A percentile compares a stretch with the other conserved stretches of the same genome.
phyloP scores from a whole-genome alignment of 2,797 vertebrate genomes.

The Hirundo rustica region DNA sequence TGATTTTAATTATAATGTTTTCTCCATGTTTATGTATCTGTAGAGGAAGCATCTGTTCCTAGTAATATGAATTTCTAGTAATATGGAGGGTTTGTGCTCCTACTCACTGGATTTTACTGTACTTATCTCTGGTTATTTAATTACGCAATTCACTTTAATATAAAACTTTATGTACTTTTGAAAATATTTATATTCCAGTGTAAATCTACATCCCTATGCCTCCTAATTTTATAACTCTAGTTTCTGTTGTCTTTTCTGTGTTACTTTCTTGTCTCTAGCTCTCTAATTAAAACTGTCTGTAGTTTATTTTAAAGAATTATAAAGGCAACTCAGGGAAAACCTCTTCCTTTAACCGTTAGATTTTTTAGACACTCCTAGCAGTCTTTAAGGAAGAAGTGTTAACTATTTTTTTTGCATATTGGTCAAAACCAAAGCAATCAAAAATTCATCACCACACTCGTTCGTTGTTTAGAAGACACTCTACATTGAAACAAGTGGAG shows the following conservation, averaged over 20 bases:
- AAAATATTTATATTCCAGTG: neutral
- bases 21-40: neutral
- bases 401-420: neutral
- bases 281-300: constrained; percentile 1
- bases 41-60: neutral
- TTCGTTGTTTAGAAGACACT: neutral
- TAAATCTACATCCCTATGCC: neutral
- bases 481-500: neutral
- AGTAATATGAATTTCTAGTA: neutral
- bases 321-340: neutral
- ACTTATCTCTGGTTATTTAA: neutral
- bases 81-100: neutral
- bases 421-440: neutral
- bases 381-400: neutral
- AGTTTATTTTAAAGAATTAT: neutral
- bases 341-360: neutral
- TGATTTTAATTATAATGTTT: neutral
- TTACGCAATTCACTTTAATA: neutral
- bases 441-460: neutral
- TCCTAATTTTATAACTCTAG: neutral
- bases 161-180: neutral
- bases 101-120: neutral
- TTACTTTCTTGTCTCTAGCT: constrained; percentile 8
- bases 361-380: neutral
- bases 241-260: neutral